Evolutionary conservation across 2,797 vertebrate species (phyloP).

Genomic region (Oreortyx pictus): DNA sequence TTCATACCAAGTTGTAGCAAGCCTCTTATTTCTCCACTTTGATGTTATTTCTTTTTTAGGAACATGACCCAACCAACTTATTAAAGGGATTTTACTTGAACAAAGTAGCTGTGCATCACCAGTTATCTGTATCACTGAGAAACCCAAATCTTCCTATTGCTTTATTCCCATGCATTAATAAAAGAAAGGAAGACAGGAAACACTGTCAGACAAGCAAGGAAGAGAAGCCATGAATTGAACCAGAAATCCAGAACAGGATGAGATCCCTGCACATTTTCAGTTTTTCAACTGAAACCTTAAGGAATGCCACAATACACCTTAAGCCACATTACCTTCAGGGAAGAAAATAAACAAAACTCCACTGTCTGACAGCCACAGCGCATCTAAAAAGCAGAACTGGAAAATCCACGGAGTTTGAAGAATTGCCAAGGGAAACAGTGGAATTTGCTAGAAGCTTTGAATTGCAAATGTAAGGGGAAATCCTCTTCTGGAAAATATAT

Average conservation of each 20-base stretch:
- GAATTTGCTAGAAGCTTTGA: slow-evolving; percentile 71
- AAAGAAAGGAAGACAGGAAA: not conserved
- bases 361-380: not conserved
- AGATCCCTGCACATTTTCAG: not conserved
- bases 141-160: not conserved
- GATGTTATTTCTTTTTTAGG: not conserved
- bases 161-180: not conserved
- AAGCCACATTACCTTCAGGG: not conserved
- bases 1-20: not conserved
- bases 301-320: not conserved
- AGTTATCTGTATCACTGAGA: not conserved
- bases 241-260: not conserved
- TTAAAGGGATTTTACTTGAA: not conserved
- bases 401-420: slow-evolving; percentile 64
- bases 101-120: not conserved
- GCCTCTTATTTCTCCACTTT: not conserved
- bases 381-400: slow-evolving; percentile 52
- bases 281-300: not conserved
- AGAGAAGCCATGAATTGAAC: not conserved
- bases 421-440: slow-evolving; percentile 64
- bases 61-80: not conserved
- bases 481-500: slow-evolving; percentile 67
- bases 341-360: not conserved
- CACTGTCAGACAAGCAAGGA: not conserved
- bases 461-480: slow-evolving; percentile 70